Conservation (phyloP, 2,888 invertebrate genomes). For the Linnaemya tessellans region DNA sequence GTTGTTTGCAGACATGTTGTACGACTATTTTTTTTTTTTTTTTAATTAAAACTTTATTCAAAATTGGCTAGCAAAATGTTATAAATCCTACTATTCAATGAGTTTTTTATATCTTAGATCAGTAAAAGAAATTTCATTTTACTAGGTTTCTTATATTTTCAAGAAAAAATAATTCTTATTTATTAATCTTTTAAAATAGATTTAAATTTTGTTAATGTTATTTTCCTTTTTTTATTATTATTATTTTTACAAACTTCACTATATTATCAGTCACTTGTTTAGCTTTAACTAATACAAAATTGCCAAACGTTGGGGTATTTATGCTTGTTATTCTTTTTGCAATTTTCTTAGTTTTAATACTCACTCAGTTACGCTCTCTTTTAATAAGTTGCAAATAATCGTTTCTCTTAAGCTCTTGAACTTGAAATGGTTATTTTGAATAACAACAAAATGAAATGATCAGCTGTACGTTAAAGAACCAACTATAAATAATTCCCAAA, state of each 20-base stretch:
- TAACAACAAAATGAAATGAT: slow-evolving; percentile 11
- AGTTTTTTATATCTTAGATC: neutral
- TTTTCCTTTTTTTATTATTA: slow-evolving; percentile 5
- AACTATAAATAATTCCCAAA: slow-evolving; percentile 13
- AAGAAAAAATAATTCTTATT: neutral
- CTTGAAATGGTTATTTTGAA: slow-evolving; percentile 24
- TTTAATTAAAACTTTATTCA: neutral
- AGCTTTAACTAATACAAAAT: slow-evolving; percentile 73
- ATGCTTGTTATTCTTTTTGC: slow-evolving; percentile 63
- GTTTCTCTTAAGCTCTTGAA: slow-evolving; percentile 58
- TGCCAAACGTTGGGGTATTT: slow-evolving; percentile 71
- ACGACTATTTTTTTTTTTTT: neutral
- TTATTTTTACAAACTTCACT: neutral
- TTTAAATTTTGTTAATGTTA: slow-evolving; percentile 38
- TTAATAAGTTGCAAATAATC: neutral
- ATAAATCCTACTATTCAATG: neutral
- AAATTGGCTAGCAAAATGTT: slow-evolving; percentile 2
- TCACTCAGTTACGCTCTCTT: slow-evolving; percentile 30
- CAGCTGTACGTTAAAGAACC: slow-evolving; percentile 50
- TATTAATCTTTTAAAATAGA: neutral
- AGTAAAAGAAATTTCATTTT: neutral
- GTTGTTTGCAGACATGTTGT: slow-evolving; percentile 38
- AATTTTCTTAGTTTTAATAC: slow-evolving; percentile 22
- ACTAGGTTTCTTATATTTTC: neutral
- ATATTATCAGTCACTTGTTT: slow-evolving; percentile 56